A percentile compares a stretch with the other conserved stretches of the same genome.
These are phyloP conservation scores for Daboia siamensis DNA, from an alignment of 2,113 vertebrate species.

Conservation along the genomic window DNA sequence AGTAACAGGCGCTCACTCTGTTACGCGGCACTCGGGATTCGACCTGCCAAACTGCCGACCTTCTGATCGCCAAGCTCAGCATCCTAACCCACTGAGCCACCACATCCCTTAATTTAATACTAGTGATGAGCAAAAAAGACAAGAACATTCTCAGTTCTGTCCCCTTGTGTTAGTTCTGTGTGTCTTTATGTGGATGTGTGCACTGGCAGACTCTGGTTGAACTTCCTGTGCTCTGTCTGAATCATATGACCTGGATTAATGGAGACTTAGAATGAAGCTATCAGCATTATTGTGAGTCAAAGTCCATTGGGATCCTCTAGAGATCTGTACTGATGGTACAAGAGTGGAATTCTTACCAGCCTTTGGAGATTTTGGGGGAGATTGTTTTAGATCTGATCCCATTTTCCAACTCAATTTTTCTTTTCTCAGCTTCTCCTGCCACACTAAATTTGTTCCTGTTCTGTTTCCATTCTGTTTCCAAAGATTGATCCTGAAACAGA, in stretches of 20 bases:
- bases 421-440: background rate
- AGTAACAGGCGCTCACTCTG: no score
- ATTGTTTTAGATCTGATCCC: background rate
- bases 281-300: background rate
- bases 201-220: background rate
- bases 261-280: background rate
- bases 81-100: no score
- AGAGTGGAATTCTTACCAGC: background rate
- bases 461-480: background rate
- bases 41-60: no score
- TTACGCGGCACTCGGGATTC: no score
- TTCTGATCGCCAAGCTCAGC: no score
- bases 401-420: background rate
- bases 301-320: background rate
- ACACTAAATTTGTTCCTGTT: background rate
- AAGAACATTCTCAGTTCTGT: background rate
- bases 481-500: background rate
- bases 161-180: background rate
- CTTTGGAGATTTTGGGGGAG: background rate
- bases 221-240: background rate
- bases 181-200: background rate
- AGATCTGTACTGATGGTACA: background rate
- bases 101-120: background rate
- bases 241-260: background rate
- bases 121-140: background rate